A percentile compares a stretch with the other conserved stretches of the same genome.
Conservation (phyloP, 2,888 invertebrate species). For the Mycalesis mineus region DNA sequence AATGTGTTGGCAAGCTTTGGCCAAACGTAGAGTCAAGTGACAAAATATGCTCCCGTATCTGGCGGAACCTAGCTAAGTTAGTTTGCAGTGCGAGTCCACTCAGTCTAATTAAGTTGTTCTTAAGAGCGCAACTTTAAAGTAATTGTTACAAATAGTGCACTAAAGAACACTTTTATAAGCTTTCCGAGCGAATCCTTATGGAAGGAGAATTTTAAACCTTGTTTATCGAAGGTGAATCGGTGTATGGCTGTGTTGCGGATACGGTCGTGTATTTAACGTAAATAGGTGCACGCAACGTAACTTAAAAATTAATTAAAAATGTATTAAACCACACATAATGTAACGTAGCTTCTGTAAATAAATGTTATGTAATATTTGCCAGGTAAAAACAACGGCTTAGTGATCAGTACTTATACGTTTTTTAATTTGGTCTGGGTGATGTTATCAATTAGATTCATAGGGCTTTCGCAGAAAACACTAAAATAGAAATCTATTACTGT, state of each 20-base stretch:
- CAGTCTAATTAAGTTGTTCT: conserved; percentile 32
- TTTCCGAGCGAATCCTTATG: background rate
- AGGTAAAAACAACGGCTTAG: too few relatives aligned
- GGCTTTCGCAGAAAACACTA: too few relatives aligned
- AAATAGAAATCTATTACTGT: too few relatives aligned
- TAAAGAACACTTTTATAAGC: conserved; percentile 19
- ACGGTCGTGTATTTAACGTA: background rate
- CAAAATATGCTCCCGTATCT: background rate
- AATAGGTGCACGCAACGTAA: background rate
- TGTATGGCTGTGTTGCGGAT: background rate
- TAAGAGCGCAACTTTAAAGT: conserved; percentile 28
- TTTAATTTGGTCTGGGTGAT: too few relatives aligned
- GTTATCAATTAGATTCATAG: too few relatives aligned
- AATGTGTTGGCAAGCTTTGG: background rate
- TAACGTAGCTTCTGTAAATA: too few relatives aligned
- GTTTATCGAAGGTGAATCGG: background rate
- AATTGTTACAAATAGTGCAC: conserved; percentile 29
- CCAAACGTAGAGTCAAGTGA: background rate
- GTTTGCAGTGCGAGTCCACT: conserved; percentile 28
- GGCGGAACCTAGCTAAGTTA: background rate
- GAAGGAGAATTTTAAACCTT: background rate
- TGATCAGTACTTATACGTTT: too few relatives aligned
- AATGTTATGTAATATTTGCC: too few relatives aligned
- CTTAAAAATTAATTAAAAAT: too few relatives aligned
- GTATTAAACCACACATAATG: too few relatives aligned